A percentile compares a stretch with the other conserved stretches of the same genome.
phyloP scores from a whole-genome alignment of 2,888 invertebrate genomes.

The Leptarthrus brevirostris region DNA sequence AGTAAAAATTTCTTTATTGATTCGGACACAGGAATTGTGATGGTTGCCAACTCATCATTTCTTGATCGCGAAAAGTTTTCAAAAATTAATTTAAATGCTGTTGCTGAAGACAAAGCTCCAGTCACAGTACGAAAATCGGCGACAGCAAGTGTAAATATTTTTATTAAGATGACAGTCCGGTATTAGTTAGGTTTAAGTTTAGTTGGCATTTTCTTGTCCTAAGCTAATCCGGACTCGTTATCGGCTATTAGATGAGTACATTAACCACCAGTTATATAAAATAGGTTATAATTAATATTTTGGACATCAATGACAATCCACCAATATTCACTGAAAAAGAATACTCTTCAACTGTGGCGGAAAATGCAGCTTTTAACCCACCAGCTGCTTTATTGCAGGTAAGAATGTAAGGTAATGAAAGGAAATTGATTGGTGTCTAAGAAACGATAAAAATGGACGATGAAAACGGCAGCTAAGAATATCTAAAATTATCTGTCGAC shows the following conservation, averaged over 20 bases:
- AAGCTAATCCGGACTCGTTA: too few relatives aligned
- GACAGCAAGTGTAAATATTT: constrained; percentile 85
- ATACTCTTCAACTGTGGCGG: constrained; percentile 84
- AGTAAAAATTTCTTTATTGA: constrained; percentile 80
- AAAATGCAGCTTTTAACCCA: constrained; percentile 83
- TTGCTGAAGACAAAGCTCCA: constrained; percentile 85
- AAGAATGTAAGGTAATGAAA: too few relatives aligned
- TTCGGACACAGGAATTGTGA: constrained; percentile 78
- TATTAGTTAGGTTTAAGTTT: too few relatives aligned
- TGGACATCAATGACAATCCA: constrained; percentile 90
- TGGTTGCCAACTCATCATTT: constrained; percentile 76
- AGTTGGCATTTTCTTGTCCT: too few relatives aligned
- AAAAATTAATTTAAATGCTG: constrained; percentile 80
- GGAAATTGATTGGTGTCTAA: too few relatives aligned
- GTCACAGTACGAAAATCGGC: constrained; percentile 75
- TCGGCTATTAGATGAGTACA: too few relatives aligned
- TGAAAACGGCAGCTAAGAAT: too few relatives aligned
- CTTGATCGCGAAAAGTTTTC: constrained; percentile 82
- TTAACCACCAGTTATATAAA: constrained; percentile 31
- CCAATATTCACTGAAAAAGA: constrained; percentile 82
- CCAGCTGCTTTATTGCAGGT: constrained; percentile 82
- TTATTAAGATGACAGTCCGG: too few relatives aligned
- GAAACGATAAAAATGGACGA: too few relatives aligned
- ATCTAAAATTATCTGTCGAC: too few relatives aligned
- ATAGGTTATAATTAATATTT: constrained; percentile 78